Evolutionary conservation across 2,113 vertebrate genomes (phyloP).

Genomic region (Athene noctua): DNA sequence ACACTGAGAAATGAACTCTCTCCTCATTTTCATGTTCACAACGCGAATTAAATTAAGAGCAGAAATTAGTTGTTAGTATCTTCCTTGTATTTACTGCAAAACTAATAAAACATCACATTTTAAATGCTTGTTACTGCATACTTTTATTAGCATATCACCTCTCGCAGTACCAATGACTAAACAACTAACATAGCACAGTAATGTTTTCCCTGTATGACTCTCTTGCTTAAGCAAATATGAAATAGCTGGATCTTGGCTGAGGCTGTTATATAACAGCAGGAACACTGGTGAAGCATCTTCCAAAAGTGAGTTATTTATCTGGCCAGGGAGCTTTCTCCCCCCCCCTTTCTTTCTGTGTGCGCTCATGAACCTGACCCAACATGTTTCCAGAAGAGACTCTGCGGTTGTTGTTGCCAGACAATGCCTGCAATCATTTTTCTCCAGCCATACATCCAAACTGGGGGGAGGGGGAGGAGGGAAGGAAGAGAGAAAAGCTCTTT

Average conservation of each 20-base stretch:
- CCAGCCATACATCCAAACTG: constrained; percentile 15
- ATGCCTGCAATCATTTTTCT: constrained; percentile 66
- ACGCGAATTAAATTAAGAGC: neutral
- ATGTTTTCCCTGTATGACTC: constrained; percentile 27
- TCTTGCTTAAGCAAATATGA: constrained; percentile 38
- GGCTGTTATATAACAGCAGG: constrained; percentile 58
- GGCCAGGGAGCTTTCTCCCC: neutral
- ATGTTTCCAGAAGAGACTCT: constrained; percentile 64
- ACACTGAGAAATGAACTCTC: neutral
- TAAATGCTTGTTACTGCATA: neutral
- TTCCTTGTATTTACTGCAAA: constrained; percentile 6
- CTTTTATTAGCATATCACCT: constrained; percentile 26
- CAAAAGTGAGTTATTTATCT: constrained; percentile 64
- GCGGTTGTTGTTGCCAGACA: constrained; percentile 61
- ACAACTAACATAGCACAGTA: neutral
- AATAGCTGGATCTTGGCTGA: constrained; percentile 57
- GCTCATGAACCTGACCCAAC: constrained; percentile 69
- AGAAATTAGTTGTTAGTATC: neutral
- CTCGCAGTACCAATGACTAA: constrained; percentile 40
- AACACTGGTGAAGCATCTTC: constrained; percentile 61
- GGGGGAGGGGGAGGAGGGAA: neutral
- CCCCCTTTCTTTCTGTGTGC: neutral
- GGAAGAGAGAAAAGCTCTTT: constrained; percentile 66
- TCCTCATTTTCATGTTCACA: neutral
- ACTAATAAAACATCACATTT: neutral